A percentile compares a stretch with the other conserved stretches of the same genome.
These are phyloP conservation scores for Noctilio leporinus DNA, from an alignment of 2,113 vertebrate genomes.

Conservation along the genomic window DNA sequence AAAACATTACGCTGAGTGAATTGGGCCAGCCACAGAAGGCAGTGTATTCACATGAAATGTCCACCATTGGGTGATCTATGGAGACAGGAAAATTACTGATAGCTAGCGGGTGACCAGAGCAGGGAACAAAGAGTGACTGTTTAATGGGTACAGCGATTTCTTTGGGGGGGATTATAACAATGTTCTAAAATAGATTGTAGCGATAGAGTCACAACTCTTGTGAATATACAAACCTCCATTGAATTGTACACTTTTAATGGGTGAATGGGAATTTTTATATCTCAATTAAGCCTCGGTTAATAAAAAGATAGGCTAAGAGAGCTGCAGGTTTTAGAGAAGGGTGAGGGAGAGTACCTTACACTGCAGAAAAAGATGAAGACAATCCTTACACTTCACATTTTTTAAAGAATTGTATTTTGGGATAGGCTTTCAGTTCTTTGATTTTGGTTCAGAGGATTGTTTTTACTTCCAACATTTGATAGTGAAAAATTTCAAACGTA, in stretches of 20 bases:
- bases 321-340: background rate
- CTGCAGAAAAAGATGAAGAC: background rate
- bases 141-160: background rate
- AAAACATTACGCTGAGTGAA: background rate
- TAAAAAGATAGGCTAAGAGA: background rate
- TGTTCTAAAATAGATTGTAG: background rate
- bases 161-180: background rate
- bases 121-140: background rate
- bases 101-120: background rate
- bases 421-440: too few species aligned
- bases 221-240: background rate
- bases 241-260: background rate
- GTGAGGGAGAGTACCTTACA: background rate
- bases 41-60: background rate
- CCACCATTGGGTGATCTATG: background rate
- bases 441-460: background rate
- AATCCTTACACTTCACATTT: background rate
- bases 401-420: background rate
- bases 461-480: background rate
- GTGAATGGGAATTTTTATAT: background rate
- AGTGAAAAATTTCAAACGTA: background rate
- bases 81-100: background rate
- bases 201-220: background rate
- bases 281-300: background rate
- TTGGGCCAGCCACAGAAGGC: background rate